Conservation (phyloP, 2,888 invertebrate genomes). For the Diaphora mendica region DNA sequence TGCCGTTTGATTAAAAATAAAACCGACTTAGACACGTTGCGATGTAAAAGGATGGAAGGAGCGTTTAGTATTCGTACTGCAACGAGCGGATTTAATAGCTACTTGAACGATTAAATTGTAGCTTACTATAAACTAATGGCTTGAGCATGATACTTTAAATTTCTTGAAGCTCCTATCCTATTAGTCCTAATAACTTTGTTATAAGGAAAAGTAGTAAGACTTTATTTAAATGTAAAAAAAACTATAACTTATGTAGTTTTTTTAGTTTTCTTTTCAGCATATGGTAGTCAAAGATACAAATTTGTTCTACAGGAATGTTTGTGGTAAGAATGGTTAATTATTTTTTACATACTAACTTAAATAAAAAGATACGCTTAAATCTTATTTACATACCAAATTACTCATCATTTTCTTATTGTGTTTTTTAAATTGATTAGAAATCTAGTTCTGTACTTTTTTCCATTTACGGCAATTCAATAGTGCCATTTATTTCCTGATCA, state of each 20-base stretch:
- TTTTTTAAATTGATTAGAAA: not conserved
- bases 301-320: not conserved
- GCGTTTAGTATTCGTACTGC: constrained; percentile 45
- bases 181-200: too few relatives aligned
- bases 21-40: constrained; percentile 67
- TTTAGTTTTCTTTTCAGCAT: too few relatives aligned
- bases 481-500: not conserved
- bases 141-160: not conserved
- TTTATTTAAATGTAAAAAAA: too few relatives aligned
- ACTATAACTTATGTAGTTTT: not conserved
- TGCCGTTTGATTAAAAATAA: constrained; percentile 75
- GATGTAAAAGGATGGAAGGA: constrained; percentile 62
- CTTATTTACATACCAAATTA: not conserved
- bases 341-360: not conserved
- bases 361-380: not conserved
- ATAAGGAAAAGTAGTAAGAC: too few relatives aligned
- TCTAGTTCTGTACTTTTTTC: not conserved
- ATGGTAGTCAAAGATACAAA: not conserved
- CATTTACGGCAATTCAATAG: too few relatives aligned
- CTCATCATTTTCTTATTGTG: not conserved
- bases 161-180: too few relatives aligned
- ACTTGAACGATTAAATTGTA: not conserved
- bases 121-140: not conserved
- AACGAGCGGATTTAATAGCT: constrained; percentile 14
- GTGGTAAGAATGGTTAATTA: not conserved